phyloP scores from a whole-genome alignment of 2,797 vertebrate genomes.

The Fratercula arctica region DNA sequence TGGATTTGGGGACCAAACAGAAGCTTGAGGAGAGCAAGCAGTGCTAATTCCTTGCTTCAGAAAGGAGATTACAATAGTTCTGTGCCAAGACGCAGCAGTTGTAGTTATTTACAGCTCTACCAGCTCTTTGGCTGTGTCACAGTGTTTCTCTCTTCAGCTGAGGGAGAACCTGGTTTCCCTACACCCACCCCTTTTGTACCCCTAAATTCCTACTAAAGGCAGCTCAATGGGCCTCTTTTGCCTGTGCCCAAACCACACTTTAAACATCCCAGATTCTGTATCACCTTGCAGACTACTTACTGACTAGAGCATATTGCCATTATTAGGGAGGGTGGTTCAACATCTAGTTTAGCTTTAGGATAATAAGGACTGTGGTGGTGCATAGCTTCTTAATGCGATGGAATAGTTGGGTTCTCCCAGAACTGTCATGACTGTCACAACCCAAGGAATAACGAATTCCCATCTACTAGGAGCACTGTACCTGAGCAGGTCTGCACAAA shows the following conservation, averaged over 20 bases:
- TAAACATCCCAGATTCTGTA: not conserved
- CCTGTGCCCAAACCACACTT: not conserved
- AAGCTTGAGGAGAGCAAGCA: not conserved
- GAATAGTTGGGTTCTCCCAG: not conserved
- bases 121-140: not conserved
- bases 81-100: not conserved
- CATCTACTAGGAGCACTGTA: slow-evolving; percentile 46
- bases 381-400: not conserved
- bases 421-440: not conserved
- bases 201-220: not conserved
- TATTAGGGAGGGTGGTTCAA: not conserved
- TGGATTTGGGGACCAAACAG: not conserved
- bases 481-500: slow-evolving; percentile 84
- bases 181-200: not conserved
- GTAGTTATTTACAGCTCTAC: not conserved
- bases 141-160: not conserved
- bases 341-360: not conserved
- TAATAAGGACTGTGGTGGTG: not conserved
- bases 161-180: not conserved
- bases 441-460: not conserved
- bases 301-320: not conserved
- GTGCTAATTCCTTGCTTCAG: not conserved
- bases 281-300: not conserved
- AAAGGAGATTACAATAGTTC: not conserved
- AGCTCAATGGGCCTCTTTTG: not conserved